These are phyloP conservation scores for Puma concolor DNA, from an alignment of 2,113 vertebrate genomes.

Conservation along the genomic window DNA sequence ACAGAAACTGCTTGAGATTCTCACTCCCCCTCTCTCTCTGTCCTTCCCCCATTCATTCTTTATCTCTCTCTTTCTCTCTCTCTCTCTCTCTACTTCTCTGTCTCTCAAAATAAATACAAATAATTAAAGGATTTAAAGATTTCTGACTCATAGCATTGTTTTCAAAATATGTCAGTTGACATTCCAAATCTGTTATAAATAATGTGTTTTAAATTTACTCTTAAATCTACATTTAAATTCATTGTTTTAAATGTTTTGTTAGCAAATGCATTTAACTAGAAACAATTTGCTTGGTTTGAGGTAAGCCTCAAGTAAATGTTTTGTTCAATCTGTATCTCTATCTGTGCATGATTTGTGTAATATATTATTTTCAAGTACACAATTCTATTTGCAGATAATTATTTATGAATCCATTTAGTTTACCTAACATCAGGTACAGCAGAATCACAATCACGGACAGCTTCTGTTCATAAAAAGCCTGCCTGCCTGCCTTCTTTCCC, in stretches of 20 bases:
- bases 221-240: slow-evolving; percentile 82
- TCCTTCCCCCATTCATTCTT: no score
- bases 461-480: slow-evolving; percentile 64
- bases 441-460: slow-evolving; percentile 74
- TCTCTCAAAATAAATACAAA: no score
- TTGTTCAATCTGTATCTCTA: slow-evolving; percentile 81
- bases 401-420: slow-evolving; percentile 77
- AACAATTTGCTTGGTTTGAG: slow-evolving; percentile 82
- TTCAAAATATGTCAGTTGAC: slow-evolving; percentile 50
- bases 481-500: slow-evolving; percentile 50
- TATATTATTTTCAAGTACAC: slow-evolving; percentile 76
- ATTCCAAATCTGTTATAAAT: slow-evolving; percentile 78
- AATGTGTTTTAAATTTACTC: slow-evolving; percentile 54
- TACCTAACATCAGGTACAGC: slow-evolving; percentile 73
- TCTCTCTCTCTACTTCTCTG: no score
- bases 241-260: slow-evolving; percentile 60
- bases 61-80: no score
- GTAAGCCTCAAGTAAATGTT: slow-evolving; percentile 82
- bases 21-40: no score
- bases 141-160: slow-evolving; percentile 26
- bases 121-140: background rate
- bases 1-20: no score
- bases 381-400: slow-evolving; percentile 78
- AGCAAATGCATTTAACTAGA: slow-evolving; percentile 76
- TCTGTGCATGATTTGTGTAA: slow-evolving; percentile 82